phyloP scores from a whole-genome alignment of 2,113 vertebrate genomes.

The Nanger granti region DNA sequence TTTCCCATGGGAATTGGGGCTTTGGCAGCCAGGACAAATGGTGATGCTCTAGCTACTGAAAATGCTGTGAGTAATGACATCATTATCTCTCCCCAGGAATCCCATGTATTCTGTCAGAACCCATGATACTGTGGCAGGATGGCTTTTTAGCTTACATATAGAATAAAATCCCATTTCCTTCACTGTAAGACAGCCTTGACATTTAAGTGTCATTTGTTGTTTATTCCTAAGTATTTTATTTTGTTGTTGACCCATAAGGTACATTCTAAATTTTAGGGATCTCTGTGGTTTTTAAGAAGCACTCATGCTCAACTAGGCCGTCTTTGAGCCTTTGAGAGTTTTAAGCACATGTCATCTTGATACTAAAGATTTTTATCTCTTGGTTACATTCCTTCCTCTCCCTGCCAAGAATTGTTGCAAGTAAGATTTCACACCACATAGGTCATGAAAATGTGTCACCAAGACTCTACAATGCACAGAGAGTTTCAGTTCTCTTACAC shows the following conservation, averaged over 20 bases:
- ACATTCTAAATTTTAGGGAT: neutral
- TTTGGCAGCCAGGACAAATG: neutral
- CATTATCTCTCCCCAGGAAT: neutral
- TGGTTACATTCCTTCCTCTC: neutral
- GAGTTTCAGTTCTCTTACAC: neutral
- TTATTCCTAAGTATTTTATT: neutral
- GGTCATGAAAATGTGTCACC: constrained; percentile 15
- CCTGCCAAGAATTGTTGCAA: neutral
- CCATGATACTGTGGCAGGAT: neutral
- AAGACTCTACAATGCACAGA: neutral
- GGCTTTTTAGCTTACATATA: neutral
- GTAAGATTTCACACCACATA: neutral
- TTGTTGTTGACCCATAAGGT: neutral
- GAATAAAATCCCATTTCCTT: neutral
- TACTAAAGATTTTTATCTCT: neutral
- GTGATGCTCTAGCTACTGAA: neutral
- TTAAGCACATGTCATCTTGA: neutral
- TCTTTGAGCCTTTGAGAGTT: neutral
- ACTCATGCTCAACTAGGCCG: neutral
- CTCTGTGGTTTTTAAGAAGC: neutral
- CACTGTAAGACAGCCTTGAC: neutral
- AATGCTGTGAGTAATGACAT: neutral
- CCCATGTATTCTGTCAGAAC: neutral
- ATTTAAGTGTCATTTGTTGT: neutral
- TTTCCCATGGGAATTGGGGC: neutral